Base-by-base conservation (phyloP, 2,113 vertebrate genomes). In the Saguinus midas region DNA sequence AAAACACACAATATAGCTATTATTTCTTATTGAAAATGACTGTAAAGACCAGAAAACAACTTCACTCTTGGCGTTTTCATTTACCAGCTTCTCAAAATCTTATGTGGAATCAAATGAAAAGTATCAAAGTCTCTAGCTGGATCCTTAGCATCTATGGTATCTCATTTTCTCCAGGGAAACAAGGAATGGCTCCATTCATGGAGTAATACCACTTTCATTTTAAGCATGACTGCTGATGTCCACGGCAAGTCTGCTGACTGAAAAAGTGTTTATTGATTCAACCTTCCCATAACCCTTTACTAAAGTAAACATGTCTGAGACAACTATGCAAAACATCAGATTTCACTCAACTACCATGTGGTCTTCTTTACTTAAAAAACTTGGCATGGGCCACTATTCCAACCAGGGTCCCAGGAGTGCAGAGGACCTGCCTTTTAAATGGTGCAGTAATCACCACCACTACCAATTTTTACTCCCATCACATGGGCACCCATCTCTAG, bases 301-400 rank as follows among this genome's bases (percentile, higher is more conserved):
- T 97, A 97, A 97, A 98, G 97, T 98, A 98, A 97, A 97, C 95
- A 97, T 88, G 95, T 98, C 97, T 97, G 92, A 96, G 96, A 97
- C 91, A 92, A 95, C 96, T 96, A 97, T 93, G 97, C 96, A 90
- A 96, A 97, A 98, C 97, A 97, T 98, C 97, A 97, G 89, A 97
- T 96, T 96, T 97, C 97, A 98, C 97, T 98, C 97, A 97, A 94
- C 94, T 95, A 96, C 96, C 90, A 92, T 87, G 93, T 95, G 94
- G 37, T 76, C 84, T 18, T 45, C 6, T 83, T 93, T 86, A 61
- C 80, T 89, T 95, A 84, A 94, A 96, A 79, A 75, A 29, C 76
- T 8, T 6, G 85, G 95, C 90, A 64, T 87, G 50, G 80, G 57
- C 87, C 90, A 52, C 94, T 85, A 61, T 18, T 57, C 35, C 0